Evolutionary conservation across 2,797 vertebrate genomes (phyloP).

Genomic region (Anguilla marmorata): DNA sequence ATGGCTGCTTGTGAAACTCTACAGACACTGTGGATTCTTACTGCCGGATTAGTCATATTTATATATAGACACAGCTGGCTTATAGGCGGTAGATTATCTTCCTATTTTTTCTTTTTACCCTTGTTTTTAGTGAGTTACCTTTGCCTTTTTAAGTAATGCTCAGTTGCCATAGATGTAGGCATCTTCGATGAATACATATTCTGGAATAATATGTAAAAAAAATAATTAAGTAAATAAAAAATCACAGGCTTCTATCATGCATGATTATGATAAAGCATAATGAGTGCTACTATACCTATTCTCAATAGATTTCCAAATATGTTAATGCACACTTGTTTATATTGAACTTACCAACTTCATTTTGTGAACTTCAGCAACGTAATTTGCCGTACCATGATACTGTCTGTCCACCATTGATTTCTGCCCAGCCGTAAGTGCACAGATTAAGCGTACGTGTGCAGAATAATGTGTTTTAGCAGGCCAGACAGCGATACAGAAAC

Average conservation of each 20-base stretch:
- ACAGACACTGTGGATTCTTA: conserved; percentile 39
- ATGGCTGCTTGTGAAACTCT: conserved; percentile 29
- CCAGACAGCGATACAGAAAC: background rate
- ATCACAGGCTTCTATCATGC: background rate
- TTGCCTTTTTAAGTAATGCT: background rate
- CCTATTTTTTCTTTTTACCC: background rate
- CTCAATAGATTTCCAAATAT: background rate
- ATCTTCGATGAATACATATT: background rate
- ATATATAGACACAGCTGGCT: background rate
- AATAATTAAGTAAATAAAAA: too few relatives aligned
- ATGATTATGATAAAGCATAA: background rate
- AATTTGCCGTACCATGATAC: background rate
- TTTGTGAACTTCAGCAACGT: background rate
- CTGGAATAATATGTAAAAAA: background rate
- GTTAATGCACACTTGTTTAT: background rate
- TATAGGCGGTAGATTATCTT: background rate
- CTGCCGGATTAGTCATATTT: background rate
- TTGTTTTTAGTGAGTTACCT: background rate
- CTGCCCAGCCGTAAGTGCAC: background rate
- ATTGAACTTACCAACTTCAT: background rate
- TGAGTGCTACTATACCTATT: background rate
- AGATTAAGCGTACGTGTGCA: background rate
- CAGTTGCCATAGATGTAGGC: background rate
- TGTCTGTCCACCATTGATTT: background rate
- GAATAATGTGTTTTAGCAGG: background rate